Percentiles rank a stretch among this genome's conserved stretches.
These are phyloP conservation scores for Eonycteris spelaea DNA, from an alignment of 2,113 vertebrate species.

Conservation along the genomic window DNA sequence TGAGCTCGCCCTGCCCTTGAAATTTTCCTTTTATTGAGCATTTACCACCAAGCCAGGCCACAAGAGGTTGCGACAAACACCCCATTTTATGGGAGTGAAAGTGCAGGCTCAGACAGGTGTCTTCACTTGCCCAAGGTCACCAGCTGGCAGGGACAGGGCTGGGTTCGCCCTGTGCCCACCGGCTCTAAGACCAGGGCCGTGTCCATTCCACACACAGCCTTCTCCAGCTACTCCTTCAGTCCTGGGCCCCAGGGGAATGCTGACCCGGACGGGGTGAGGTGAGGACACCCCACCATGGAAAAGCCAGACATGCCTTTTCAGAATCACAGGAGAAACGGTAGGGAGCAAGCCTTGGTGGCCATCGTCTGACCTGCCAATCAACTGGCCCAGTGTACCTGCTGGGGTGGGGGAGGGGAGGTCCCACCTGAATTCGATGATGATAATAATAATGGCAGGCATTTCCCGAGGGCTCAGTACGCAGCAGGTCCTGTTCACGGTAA, in stretches of 20 bases:
- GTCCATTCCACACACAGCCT: not conserved
- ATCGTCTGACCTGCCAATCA: fast-evolving
- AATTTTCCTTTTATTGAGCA: not conserved
- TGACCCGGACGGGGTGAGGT: not conserved
- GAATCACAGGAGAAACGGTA: not conserved
- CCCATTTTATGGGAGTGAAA: not conserved
- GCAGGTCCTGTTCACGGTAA: not conserved
- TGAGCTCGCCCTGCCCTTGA: not conserved
- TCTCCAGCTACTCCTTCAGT: not conserved
- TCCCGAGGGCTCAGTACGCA: not conserved
- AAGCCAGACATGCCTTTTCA: not conserved
- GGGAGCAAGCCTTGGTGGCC: not conserved
- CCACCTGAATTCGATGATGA: too few relatives aligned
- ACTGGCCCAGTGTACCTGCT: not conserved
- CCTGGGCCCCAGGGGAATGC: not conserved
- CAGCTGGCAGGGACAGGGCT: not conserved
- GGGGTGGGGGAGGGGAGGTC: not conserved
- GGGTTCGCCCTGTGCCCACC: not conserved
- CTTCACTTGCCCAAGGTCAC: not conserved
- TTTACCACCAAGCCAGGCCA: not conserved
- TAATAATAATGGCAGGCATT: too few relatives aligned
- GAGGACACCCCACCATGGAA: too few relatives aligned
- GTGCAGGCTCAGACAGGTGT: not conserved
- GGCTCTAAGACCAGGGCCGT: not conserved
- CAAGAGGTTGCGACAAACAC: not conserved